Evolutionary conservation across 2,797 vertebrate species (phyloP), one percentile per base, ranked within the genome.

Genomic region (Linurgus olivaceus): DNA sequence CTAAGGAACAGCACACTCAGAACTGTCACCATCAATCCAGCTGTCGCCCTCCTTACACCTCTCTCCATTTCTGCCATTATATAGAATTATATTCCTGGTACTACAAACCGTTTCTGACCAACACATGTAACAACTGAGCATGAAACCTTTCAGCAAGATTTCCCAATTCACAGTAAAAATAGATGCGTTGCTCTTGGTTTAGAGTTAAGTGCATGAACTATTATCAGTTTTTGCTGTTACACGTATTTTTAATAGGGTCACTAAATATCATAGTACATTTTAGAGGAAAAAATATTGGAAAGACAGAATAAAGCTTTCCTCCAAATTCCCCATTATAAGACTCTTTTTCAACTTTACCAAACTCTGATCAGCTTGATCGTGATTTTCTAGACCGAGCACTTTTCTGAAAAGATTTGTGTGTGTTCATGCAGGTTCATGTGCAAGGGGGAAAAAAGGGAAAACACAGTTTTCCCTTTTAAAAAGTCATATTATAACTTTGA

Each of bases 81-180:
- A 37, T 11, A 19, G 51, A 26, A 90, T 94, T 94, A 76, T 59
- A 65, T 42, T 47, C 52, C 40, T 47, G 17, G 15, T 33, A 51
- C 13, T 68, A 62, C 61, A 88, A 88, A 93, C 82, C 16, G 38
- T 57, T 93, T 74, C 83, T 88, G 88, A 94, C 86, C 62, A 59
- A 31, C 25, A 1, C 3, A 5, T 33, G 13, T 14, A 92, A 62
- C 51, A 76, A 23, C 2, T 19, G 19, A 50, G 54, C 12, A 35
- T 13, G 33, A 82, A 78, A n/a, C 6, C 35, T 68, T 88, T 81
- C 62, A 55, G 24, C 18, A 66, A 90, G 35, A 51, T n/a, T 65
- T 45, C 42, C 20, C 48, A 48, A 61, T 28, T 57, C 47, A 29
- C 44, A 37, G 40, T 50, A 85, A 92, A 93, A 96, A 65, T 37